Conservation (phyloP, 2,113 vertebrate genomes). For the Ailurus styani region DNA sequence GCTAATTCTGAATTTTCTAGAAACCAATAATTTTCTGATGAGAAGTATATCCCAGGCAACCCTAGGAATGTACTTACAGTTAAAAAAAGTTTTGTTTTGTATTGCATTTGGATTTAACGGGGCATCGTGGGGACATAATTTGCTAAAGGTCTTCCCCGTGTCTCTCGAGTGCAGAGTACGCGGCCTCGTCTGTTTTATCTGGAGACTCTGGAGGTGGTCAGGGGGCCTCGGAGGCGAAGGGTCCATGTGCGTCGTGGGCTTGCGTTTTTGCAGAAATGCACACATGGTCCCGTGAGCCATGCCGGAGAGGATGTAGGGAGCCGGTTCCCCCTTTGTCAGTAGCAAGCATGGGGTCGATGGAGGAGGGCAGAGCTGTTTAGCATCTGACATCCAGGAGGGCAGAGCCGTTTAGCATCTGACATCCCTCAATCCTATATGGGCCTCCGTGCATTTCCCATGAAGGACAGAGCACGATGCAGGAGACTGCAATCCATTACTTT, state of each 20-base stretch:
- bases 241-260: not conserved
- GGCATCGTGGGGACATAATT: not conserved
- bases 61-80: not conserved
- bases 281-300: rapidly evolving
- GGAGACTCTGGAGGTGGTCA: rapidly evolving
- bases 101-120: not conserved
- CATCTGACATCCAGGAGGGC: not conserved
- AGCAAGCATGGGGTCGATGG: not conserved
- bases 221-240: not conserved
- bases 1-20: too few relatives aligned
- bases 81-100: not conserved
- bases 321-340: not conserved
- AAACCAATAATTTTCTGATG: too few relatives aligned
- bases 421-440: rapidly evolving
- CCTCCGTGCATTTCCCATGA: not conserved
- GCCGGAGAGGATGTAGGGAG: not conserved
- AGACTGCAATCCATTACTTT: rapidly evolving
- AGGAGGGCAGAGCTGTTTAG: too few relatives aligned
- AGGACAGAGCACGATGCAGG: rapidly evolving
- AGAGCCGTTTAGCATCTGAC: not conserved
- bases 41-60: not conserved
- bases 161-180: too few relatives aligned
- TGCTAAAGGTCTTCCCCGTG: not conserved
- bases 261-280: not conserved
- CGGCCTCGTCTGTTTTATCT: not conserved